Percentiles rank a stretch among this genome's conserved stretches.
Evolutionary conservation across 2,888 invertebrate genomes (phyloP).

Genomic region (Ophonus ardosiacus): DNA sequence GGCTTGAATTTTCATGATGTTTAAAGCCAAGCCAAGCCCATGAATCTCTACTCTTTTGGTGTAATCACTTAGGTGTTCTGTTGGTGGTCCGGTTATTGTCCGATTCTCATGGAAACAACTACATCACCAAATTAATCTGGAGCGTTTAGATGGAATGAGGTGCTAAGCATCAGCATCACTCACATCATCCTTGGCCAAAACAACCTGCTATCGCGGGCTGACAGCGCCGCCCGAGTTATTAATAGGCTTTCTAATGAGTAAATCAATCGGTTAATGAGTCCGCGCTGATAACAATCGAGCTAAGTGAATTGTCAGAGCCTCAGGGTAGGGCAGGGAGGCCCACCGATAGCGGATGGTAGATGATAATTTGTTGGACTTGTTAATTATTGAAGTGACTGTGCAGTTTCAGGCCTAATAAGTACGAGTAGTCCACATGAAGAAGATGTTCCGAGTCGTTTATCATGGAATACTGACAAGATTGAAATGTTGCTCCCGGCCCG

Average conservation of each 20-base stretch:
- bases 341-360: not conserved
- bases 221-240: conserved; percentile 64
- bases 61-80: not conserved
- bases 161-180: conserved; percentile 12
- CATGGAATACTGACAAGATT: not conserved
- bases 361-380: not conserved
- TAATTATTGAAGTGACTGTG: not conserved
- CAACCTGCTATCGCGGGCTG: not conserved
- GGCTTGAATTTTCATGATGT: no score
- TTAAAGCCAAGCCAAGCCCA: no score
- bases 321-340: not conserved
- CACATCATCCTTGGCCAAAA: not conserved
- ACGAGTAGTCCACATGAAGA: not conserved
- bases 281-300: conserved; percentile 57
- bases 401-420: not conserved
- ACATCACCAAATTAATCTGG: conserved; percentile 17
- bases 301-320: conserved; percentile 58
- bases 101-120: conserved; percentile 8
- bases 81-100: conserved; percentile 1
- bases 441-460: not conserved
- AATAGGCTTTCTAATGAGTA: conserved; percentile 70
- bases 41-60: no score
- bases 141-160: conserved; percentile 25
- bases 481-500: not conserved
- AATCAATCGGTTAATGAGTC: conserved; percentile 70